Base-by-base conservation (phyloP, 2,797 vertebrate genomes). In the Harpagifer antarcticus region DNA sequence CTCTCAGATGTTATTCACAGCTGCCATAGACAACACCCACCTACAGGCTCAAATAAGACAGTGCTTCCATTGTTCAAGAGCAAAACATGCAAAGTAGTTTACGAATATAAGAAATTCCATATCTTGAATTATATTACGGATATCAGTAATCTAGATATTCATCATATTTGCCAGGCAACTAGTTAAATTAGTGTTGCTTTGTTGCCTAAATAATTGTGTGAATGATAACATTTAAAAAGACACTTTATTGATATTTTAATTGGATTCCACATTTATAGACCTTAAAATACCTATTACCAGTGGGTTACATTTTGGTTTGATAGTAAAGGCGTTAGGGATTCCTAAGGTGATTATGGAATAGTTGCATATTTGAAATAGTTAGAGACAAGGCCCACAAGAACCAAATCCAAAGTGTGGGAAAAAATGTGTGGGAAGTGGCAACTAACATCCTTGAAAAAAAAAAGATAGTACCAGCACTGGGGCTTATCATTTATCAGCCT, bases 391-490 rank as follows among this genome's bases (percentile, higher is more conserved):
- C 33, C 57, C 3, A 68, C 4, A 13, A 52, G 27, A 45, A 74
- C 17, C n/a, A 61, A 52, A 52, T 37, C 23, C 17, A 19, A 4
- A 4, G 19, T 47, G 54, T 54, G 49, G 5, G 40, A 33, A 56
- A 67, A 67, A 53, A 66, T 33, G 17, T 56, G 68, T 55, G 15
- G 52, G 67, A 65, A 37, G 56, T 56, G 19, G 63, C 16, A 73
- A 67, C 1, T 50, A 40, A 40, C 74, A 50, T 48, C 9, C 47
- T 16, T 15, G 2, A 63, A 61, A 53, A 65, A 53, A 65, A 66
- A n/a, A 37, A 68, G 63, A 31, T 14, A 68, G 42, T 14, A 58
- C 0, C 48, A 56, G 67, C 68, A 74, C 60, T 49, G 23, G 44
- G 50, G 52, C 14, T 72, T 56, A 60, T 79, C 61, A 58, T 59